Evolutionary conservation across 2,888 invertebrate genomes (phyloP), one percentile per base, ranked within the genome.

Genomic region (Nemurella pictetii): DNA sequence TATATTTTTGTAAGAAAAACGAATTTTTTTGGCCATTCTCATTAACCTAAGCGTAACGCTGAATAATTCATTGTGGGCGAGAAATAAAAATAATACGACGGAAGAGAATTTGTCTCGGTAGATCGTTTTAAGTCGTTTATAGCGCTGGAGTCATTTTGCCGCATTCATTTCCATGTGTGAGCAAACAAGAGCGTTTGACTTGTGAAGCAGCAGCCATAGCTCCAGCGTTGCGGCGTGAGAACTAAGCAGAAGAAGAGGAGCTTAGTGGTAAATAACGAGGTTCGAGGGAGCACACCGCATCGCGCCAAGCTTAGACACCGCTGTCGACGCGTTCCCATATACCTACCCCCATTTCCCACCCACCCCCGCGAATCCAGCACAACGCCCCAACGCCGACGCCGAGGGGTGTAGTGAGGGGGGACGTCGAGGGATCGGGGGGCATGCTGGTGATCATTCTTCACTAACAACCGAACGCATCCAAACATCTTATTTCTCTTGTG

Each of bases 361-460:
- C 55, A 15, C 5, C 55, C 12, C 35, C 35, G n/a, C n/a, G n/a
- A n/a, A n/a, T n/a, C n/a, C n/a, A n/a, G n/a, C n/a, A n/a, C 35
- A 12, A 35, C 35, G 35, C 35, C 35, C 35, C 4, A 12, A 12
- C 35, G 35, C 35, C 35, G 35, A 35, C 35, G 5, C 35, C 35
- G n/a, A n/a, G n/a, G n/a, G n/a, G n/a, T n/a, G n/a, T n/a, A n/a
- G n/a, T n/a, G n/a, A n/a, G n/a, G n/a, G n/a, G n/a, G n/a, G n/a
- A n/a, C n/a, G n/a, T n/a, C 35, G 77, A 77, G 77, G 5, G 77
- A 12, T 78, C 30, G 25, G 4, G 2, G 15, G 30, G 78, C 78
- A 27, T 29, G 27, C 78, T 55, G 78, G 78, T 78, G 78, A 78
- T 78, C 78, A 27, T 78, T 78, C 78, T 78, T 78, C 78, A 20